These are phyloP conservation scores for Miichthys miiuy DNA, from an alignment of 2,797 vertebrate genomes.

Conservation along the genomic window DNA sequence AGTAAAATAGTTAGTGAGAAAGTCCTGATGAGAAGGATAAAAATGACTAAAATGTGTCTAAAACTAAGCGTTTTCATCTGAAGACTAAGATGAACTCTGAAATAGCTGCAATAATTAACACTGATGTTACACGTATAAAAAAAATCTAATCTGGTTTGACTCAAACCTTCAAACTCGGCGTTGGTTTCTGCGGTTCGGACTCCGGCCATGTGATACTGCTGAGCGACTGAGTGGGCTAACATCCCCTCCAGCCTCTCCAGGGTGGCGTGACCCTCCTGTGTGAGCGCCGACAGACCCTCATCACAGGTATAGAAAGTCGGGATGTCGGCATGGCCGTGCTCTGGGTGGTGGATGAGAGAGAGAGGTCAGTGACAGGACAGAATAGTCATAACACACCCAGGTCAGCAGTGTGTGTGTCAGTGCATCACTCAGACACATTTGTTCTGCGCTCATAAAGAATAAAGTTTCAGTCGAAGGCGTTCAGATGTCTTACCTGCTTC, in stretches of 20 bases:
- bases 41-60: no score
- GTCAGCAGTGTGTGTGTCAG: no score
- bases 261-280: constrained; percentile 93
- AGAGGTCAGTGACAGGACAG: not conserved
- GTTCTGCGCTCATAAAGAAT: not conserved
- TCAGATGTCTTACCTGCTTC: constrained; percentile 68
- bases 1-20: no score
- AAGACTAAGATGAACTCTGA: no score
- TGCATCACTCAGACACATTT: no score
- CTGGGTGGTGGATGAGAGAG: constrained; percentile 69
- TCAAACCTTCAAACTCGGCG: constrained; percentile 89
- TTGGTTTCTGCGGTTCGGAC: constrained; percentile 90
- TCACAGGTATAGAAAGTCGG: constrained; percentile 96
- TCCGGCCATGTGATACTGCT: constrained; percentile 96
- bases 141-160: not conserved
- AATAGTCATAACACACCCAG: no score
- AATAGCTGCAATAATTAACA: no score
- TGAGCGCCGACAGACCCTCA: constrained; percentile 93
- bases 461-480: not conserved
- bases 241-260: constrained; percentile 95
- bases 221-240: constrained; percentile 91
- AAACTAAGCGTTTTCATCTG: no score
- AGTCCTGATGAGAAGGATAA: no score
- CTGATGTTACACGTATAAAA: no score
- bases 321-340: constrained; percentile 89